Conservation (phyloP, 2,888 invertebrate species). For the Dicyrtoma fusca region DNA sequence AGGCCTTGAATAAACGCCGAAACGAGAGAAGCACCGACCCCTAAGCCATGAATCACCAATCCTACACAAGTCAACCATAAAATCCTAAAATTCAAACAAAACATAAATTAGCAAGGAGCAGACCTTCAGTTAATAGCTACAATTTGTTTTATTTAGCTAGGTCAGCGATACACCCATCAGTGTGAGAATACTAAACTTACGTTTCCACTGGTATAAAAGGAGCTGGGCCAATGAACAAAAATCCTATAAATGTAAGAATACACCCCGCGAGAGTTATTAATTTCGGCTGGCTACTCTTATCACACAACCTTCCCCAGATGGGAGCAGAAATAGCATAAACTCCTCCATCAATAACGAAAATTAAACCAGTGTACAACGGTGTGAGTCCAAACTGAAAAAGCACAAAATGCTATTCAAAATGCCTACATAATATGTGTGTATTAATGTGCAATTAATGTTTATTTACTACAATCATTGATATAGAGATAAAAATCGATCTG, state of each 20-base stretch:
- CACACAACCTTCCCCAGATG: conserved; percentile 77
- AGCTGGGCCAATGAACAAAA: conserved; percentile 79
- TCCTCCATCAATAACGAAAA: conserved; percentile 84
- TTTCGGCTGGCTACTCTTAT: conserved; percentile 74
- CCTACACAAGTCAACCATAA: conserved; percentile 70
- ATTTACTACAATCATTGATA: too few species aligned
- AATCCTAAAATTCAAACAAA: background rate
- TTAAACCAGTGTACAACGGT: conserved; percentile 72
- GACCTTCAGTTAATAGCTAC: too few species aligned
- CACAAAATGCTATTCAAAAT: too few species aligned
- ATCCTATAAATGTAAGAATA: conserved; percentile 69
- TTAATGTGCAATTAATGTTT: too few species aligned
- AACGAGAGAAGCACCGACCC: conserved; percentile 83
- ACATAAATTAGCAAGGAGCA: too few species aligned
- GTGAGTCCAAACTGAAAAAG: conserved; percentile 71
- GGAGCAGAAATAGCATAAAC: conserved; percentile 79
- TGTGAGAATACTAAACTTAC: too few species aligned
- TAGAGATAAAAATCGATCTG: too few species aligned
- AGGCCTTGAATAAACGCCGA: conserved; percentile 85
- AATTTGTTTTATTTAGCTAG: too few species aligned
- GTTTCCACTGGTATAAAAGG: conserved; percentile 71
- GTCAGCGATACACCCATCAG: too few species aligned
- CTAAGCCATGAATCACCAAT: conserved; percentile 77
- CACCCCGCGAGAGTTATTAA: conserved; percentile 71
- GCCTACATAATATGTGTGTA: too few species aligned